These are phyloP conservation scores for Vannuccia rotundouncinata DNA, from an alignment of 2,888 invertebrate genomes.

Conservation along the genomic window DNA sequence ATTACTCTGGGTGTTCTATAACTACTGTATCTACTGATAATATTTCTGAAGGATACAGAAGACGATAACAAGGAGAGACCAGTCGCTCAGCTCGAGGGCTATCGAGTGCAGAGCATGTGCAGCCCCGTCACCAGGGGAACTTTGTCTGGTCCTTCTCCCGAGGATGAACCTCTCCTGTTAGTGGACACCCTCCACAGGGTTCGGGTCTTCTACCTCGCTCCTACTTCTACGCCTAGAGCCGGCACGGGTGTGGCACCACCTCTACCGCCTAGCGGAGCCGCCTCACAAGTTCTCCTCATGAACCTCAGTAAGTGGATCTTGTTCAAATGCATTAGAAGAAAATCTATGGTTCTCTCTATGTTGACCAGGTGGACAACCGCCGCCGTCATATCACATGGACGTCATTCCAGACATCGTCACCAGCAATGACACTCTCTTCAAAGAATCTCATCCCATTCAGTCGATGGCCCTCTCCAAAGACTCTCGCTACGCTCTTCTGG, in stretches of 20 bases:
- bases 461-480: neutral
- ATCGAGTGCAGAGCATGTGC: constrained; percentile 34
- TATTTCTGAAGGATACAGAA: constrained; percentile 29
- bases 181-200: constrained; percentile 2
- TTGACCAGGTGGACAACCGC: neutral
- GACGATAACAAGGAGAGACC: constrained; percentile 24
- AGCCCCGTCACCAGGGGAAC: neutral
- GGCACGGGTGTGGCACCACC: neutral
- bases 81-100: constrained; percentile 32
- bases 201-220: neutral
- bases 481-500: neutral
- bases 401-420: neutral
- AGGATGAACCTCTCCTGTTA: neutral
- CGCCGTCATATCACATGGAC: neutral
- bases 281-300: neutral
- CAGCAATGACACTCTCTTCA: neutral
- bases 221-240: neutral
- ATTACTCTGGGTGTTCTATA: too few species aligned
- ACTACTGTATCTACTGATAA: too few species aligned
- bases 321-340: neutral
- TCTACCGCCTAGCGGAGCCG: neutral
- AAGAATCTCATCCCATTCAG: neutral
- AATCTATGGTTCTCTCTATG: neutral
- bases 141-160: neutral
- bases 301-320: neutral